Conservation (phyloP, 1,140 invertebrate species). For the Cotesia glomerata region DNA sequence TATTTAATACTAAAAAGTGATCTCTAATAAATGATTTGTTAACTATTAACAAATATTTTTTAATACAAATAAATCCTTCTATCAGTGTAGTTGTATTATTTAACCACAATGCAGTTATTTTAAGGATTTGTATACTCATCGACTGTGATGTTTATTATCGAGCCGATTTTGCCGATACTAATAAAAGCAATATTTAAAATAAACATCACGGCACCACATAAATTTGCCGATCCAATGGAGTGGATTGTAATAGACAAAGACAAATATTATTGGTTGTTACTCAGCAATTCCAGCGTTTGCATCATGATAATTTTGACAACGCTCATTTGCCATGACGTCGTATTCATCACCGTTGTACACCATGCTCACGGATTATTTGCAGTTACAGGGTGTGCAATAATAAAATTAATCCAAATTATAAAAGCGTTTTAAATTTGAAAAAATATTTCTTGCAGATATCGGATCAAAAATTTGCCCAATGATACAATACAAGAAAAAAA, state of each 20-base stretch:
- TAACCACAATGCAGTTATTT: background rate
- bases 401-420: background rate
- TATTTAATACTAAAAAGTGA: no score
- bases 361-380: constrained; percentile 22
- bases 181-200: background rate
- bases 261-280: constrained; percentile 21
- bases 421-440: background rate
- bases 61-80: no score
- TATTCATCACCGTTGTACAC: constrained; percentile 14
- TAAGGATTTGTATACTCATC: background rate
- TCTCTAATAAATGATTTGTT: no score
- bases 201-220: constrained; percentile 8
- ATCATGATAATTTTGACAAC: background rate
- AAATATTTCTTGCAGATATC: background rate
- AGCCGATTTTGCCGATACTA: constrained; percentile 15
- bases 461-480: background rate
- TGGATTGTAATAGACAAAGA: constrained; percentile 12
- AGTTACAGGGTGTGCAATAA: constrained; percentile 25
- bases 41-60: no score
- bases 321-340: background rate
- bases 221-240: constrained; percentile 21
- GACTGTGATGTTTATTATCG: constrained; percentile 1
- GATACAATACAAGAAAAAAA: background rate
- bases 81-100: no score
- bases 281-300: background rate